Evolutionary conservation across 2,113 vertebrate species (phyloP), one percentile per base, ranked within the genome.

Genomic region (Oryzias woworae): DNA sequence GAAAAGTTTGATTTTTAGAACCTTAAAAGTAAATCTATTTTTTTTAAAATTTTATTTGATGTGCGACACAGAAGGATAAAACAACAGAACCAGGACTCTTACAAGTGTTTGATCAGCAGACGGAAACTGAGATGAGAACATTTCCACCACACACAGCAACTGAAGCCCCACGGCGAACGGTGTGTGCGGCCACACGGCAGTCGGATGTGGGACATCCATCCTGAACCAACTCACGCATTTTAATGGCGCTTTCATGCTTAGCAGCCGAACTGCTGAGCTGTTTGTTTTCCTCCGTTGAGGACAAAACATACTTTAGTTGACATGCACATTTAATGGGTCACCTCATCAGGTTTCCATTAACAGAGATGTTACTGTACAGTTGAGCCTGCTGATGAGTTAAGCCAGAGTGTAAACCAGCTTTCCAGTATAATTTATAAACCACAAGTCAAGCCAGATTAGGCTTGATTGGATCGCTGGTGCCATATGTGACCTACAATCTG

Each of bases 401-500:
- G 81, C 74, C 26, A 10, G 59, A 51, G 68, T 73, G 56, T 69
- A 81, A 83, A 85, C 76, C 82, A 83, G 88, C 85, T 86, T 83
- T 85, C 58, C 80, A 71, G 75, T 85, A 83, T 88, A 88, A 88
- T 88, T 89, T 89, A 83, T 90, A 85, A 89, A 81, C 80, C 58
- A 31, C 53, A 61, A 90, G 87, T 90, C 87, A 83, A 90, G 85
- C 87, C 88, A 90, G 90, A 91, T 92, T 92, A 93, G 86, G 66
- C 78, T 78, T 90, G 90, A 91, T 86, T 91, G 92, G 85, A 92
- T 88, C 70, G 76, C 87, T 80, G 78, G 82, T 91, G 87, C 90
- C 92, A 92, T 91, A 91, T 92, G 92, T 90, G 91, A 92, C 91
- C 91, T 90, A 91, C 89, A 92, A 91, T 90, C 88, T 85, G 86